A percentile compares a stretch with the other conserved stretches of the same genome.
Conservation (phyloP, 2,888 invertebrate species). For the Himalopsyche kuldschensis region DNA sequence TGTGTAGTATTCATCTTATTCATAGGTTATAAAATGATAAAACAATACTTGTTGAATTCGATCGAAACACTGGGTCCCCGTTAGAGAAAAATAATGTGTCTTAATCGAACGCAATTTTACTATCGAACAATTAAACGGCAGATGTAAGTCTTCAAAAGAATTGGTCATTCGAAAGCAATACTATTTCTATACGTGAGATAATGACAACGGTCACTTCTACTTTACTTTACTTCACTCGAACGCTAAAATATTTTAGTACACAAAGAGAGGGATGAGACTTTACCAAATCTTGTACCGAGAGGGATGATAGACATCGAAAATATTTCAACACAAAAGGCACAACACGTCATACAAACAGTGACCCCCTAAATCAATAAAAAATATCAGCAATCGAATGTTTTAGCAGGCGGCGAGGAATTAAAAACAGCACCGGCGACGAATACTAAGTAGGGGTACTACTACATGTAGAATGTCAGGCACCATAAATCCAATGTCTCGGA, state of each 20-base stretch:
- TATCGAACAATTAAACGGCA: not conserved
- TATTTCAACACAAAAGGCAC: not conserved
- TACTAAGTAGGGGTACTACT: constrained; percentile 59
- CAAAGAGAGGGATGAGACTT: not conserved
- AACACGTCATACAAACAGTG: not conserved
- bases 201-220: not conserved
- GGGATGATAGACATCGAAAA: not conserved
- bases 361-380: not conserved
- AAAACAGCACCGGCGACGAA: constrained; percentile 43
- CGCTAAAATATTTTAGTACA: not conserved
- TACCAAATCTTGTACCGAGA: not conserved
- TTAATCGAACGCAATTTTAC: not conserved
- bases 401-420: constrained; percentile 2
- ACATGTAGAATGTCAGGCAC: constrained; percentile 67
- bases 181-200: not conserved
- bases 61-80: not conserved
- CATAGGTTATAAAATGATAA: not conserved
- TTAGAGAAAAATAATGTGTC: not conserved
- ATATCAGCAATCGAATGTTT: not conserved
- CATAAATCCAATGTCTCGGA: constrained; percentile 70
- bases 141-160: not conserved
- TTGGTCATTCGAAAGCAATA: not conserved
- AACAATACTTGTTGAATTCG: not conserved
- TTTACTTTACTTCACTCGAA: not conserved
- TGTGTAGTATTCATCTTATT: not conserved